phyloP scores from a whole-genome alignment of 2,888 invertebrate species.

The Drosophila falleni region DNA sequence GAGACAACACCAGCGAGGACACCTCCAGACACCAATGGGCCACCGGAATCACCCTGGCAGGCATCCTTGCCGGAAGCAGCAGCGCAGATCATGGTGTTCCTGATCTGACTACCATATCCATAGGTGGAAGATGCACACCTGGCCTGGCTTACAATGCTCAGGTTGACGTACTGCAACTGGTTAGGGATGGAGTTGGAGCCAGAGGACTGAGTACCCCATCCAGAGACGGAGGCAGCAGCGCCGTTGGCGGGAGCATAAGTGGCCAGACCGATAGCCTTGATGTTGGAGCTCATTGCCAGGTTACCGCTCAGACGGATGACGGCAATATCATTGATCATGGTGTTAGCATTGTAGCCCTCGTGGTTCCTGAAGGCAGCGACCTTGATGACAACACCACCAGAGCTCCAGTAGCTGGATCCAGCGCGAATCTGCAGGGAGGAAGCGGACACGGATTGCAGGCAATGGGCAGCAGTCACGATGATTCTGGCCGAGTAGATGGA shows the following conservation, averaged over 20 bases:
- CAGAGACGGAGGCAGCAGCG: slow-evolving; percentile 56
- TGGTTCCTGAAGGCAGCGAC: slow-evolving; percentile 64
- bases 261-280: slow-evolving; percentile 85
- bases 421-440: slow-evolving; percentile 85
- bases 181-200: slow-evolving; percentile 62
- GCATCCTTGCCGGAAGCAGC: slow-evolving; percentile 63
- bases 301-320: slow-evolving; percentile 86
- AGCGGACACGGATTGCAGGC: slow-evolving; percentile 81
- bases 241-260: slow-evolving; percentile 57
- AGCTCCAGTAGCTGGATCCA: slow-evolving; percentile 86
- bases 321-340: slow-evolving; percentile 87
- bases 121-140: slow-evolving; percentile 85
- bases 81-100: slow-evolving; percentile 71
- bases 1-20: slow-evolving; percentile 52
- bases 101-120: slow-evolving; percentile 58
- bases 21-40: slow-evolving; percentile 36
- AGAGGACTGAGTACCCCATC: slow-evolving; percentile 68
- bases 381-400: slow-evolving; percentile 62
- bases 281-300: slow-evolving; percentile 83
- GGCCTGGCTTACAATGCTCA: slow-evolving; percentile 82
- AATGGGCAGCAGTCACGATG: slow-evolving; percentile 88
- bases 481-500: slow-evolving; percentile 85
- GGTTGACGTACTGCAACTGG: slow-evolving; percentile 86
- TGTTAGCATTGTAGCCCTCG: slow-evolving; percentile 84
- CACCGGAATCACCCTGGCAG: slow-evolving; percentile 42